Evolutionary conservation across 2,113 vertebrate species (phyloP), one percentile per base, ranked within the genome.

Genomic region (Ahaetulla prasina): DNA sequence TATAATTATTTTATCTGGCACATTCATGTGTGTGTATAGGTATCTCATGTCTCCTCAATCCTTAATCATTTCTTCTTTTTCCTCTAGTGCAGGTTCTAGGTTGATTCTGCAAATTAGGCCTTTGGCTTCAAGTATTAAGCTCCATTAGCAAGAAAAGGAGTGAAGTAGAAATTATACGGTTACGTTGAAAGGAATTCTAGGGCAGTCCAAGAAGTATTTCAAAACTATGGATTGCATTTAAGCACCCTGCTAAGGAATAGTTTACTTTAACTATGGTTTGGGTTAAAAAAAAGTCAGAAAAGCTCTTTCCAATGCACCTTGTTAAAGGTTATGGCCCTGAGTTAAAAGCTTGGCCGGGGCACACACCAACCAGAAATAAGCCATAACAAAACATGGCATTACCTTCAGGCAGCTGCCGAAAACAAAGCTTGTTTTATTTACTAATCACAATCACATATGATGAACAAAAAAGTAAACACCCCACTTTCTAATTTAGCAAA

Each of bases 71-170:
- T 80, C n/a, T 43, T 54, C 35, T 52, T 85, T n/a, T 52, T 54
- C 39, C 57, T 93, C 22, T 94, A 52, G 50, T 50, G 92, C 84
- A 95, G 80, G 89, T 93, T 54, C 92, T 91, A 91, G 85, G 93
- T 45, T n/a, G 22, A 93, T 87, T 52, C 91, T 11, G 43, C 39
- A 96, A 93, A 92, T 94, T 74, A 90, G 94, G 60, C 92, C 94
- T 68, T 97, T 95, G 96, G 95, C 94, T 47, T 85, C 96, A 95
- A 93, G 98, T 98, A 98, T 98, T 98, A 98, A 98, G 97, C 97
- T 98, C 98, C 96, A 96, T 96, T 95, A 97, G 95, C 94, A 91
- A 91, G 95, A 95, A 96, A 97, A 97, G 97, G 97, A 98, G 97
- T 45, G 39, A 91, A 55, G 4, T 11, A 96, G 97, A 92, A 57